These are phyloP conservation scores for Drosophila takahashii DNA, from an alignment of 1,140 invertebrate species.

Conservation along the genomic window DNA sequence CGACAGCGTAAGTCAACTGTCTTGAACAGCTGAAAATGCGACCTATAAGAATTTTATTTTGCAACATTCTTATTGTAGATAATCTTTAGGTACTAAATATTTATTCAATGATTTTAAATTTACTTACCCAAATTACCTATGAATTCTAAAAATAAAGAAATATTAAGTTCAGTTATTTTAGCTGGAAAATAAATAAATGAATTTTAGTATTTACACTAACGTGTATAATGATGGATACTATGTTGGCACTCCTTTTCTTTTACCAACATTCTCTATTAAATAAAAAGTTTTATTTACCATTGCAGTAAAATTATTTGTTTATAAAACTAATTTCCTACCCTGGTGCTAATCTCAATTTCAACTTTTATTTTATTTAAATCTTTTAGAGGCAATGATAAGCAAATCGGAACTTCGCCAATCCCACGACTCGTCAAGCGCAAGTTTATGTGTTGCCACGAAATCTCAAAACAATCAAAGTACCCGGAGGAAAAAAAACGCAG, in stretches of 20 bases:
- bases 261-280: not conserved
- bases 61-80: not conserved
- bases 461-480: conserved; percentile 81
- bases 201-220: too few relatives aligned
- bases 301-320: conserved; percentile 61
- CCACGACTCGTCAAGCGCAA: conserved; percentile 34
- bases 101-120: too few relatives aligned
- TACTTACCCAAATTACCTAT: too few relatives aligned
- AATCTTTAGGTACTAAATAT: too few relatives aligned
- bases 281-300: conserved; percentile 16
- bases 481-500: conserved; percentile 32
- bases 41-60: not conserved
- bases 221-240: too few relatives aligned
- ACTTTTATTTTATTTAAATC: conserved; percentile 82
- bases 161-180: too few relatives aligned
- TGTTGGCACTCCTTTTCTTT: too few relatives aligned
- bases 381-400: conserved; percentile 57
- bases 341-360: conserved; percentile 75
- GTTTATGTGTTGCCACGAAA: conserved; percentile 80
- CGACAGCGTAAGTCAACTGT: not conserved
- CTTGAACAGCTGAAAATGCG: not conserved
- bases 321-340: conserved; percentile 69
- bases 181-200: too few relatives aligned
- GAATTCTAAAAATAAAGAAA: too few relatives aligned
- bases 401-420: conserved; percentile 20